Base-by-base conservation (phyloP, 2,797 vertebrate species). In the Sebastes steindachneri region DNA sequence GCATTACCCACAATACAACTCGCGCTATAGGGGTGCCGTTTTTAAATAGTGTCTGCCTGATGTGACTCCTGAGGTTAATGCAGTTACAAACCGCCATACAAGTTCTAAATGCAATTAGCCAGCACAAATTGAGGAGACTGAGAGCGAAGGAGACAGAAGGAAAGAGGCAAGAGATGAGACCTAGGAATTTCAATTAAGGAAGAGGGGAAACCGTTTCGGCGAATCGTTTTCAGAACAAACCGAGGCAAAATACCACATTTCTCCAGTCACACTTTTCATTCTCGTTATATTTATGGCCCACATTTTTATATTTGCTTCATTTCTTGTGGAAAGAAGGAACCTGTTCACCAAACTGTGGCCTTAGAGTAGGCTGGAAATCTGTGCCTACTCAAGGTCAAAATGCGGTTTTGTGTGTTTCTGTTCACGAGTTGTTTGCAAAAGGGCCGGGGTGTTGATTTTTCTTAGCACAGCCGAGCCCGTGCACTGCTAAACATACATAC, bases 1-100 rank as follows among this genome's bases (percentile, higher is more conserved):
- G 92, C 92, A 80, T 89, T 89, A 88, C 85, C 89, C 86, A 87
- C 86, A 92, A 86, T 86, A 78, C 88, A 84, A 64, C 83, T 64
- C 83, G 35, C 12, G 19, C 81, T 76, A 83, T 88, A 85, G 82
- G 88, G 79, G 73, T 69, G 78, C 51, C 51, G 26, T 89, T 92
- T 45, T 94, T 92, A 90, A 93, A 93, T 90, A 88, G 92, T 92
- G 75, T 69, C 64, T 70, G 86, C 74, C 89, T 90, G 89, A 89
- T 88, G 88, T 77, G 88, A 77, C 88, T 93, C 85, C 84, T 45
- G 28, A 91, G 88, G 90, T 93, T 93, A 93, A 90, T 88, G 77
- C 83, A 79, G 81, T 86, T 85, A 86, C 77, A 70, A 87, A 82
- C 84, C 2, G 28, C 74, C 53, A 45, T 83, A 77, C 85, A 69